Base-by-base conservation (phyloP, 2,113 vertebrate genomes). In the Cyanocitta stelleri region DNA sequence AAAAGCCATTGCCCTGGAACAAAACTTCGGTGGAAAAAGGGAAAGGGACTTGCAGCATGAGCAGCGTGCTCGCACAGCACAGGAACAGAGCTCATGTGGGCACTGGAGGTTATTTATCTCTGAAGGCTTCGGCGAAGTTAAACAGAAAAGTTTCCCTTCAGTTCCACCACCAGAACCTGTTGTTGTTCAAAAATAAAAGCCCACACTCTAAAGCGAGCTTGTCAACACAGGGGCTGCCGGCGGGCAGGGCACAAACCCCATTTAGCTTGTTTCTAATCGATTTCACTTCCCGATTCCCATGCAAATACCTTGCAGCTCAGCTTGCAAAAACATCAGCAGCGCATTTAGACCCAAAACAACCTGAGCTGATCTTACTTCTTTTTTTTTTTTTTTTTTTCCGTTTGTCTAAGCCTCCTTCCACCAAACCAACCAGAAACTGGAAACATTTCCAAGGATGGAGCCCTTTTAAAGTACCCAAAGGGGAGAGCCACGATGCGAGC, bases 271-370 rank as follows among this genome's bases (percentile, higher is more conserved):
- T 89, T 64, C 76, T 49, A 4, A 90, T 44, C 18, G 72, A 90
- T 97, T 92, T 96, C 95, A 91, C 90, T 96, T 96, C 96, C 87
- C 64, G 7, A 77, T 96, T 95, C 75, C 82, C 82, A 96, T 80
- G 95, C 95, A 96, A 97, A 97, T 90, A 15, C 29, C 16, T 3
- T 3, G 0, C 84, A 22, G 81, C 81, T 76, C 80, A 1, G 33
- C 71, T 43, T 9, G 41, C 78, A 79, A 68, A 87, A 91, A 43
- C 80, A 39, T 3, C 35, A 44, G 54, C 69, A 6, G 18, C 69
- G 35, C 55, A 3, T 27, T 61, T 6, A 29, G 26, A 79, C 58
- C 32, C 49, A 18, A 27, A 87, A 52, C 94, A 75, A 81, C 62
- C 73, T 11, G 30, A 63, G 26, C 37, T 2, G 16, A 30, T 44